Percentiles rank a stretch among this genome's conserved stretches.
phyloP scores from a whole-genome alignment of 1,140 invertebrate genomes.

The Drosophila miranda region DNA sequence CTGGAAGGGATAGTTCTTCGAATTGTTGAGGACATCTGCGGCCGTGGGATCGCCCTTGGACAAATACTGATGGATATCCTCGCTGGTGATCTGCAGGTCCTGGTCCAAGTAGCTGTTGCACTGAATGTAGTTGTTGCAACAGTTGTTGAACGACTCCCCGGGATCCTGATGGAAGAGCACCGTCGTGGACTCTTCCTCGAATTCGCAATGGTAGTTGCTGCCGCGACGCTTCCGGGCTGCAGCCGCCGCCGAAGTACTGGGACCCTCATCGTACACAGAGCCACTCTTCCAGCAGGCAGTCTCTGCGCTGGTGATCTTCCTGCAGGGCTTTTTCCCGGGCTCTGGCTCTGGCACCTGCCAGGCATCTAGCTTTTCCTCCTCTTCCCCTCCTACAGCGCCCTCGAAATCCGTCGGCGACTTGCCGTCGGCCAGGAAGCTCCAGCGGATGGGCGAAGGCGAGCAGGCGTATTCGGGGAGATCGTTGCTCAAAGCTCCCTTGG shows the following conservation, averaged over 20 bases:
- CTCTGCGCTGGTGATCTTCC: conserved; percentile 54
- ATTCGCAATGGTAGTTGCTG: conserved; percentile 71
- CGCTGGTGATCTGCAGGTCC: conserved; percentile 80
- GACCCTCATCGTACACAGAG: conserved; percentile 57
- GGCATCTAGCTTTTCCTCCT: conserved; percentile 50
- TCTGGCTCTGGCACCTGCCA: conserved; percentile 57
- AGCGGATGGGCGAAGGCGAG: conserved; percentile 78
- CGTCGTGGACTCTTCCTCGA: conserved; percentile 79
- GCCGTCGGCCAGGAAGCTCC: conserved; percentile 80
- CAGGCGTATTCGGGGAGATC: conserved; percentile 80
- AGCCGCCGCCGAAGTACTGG: conserved; percentile 64
- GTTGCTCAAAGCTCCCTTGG: conserved; percentile 70
- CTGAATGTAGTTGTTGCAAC: conserved; percentile 80
- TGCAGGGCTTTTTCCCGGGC: conserved; percentile 55
- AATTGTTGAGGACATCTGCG: conserved; percentile 73
- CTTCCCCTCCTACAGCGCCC: conserved; percentile 49
- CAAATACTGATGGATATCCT: conserved; percentile 80
- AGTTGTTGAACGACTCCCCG: conserved; percentile 77
- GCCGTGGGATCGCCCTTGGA: conserved; percentile 69
- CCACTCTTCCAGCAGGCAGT: conserved; percentile 44
- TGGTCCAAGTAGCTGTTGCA: conserved; percentile 81
- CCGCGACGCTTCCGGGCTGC: conserved; percentile 64
- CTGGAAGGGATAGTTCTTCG: conserved; percentile 80
- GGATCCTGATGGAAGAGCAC: conserved; percentile 77
- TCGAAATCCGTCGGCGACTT: conserved; percentile 68